Conservation (phyloP, 2,113 vertebrate species). For the Pollachius pollachius region DNA sequence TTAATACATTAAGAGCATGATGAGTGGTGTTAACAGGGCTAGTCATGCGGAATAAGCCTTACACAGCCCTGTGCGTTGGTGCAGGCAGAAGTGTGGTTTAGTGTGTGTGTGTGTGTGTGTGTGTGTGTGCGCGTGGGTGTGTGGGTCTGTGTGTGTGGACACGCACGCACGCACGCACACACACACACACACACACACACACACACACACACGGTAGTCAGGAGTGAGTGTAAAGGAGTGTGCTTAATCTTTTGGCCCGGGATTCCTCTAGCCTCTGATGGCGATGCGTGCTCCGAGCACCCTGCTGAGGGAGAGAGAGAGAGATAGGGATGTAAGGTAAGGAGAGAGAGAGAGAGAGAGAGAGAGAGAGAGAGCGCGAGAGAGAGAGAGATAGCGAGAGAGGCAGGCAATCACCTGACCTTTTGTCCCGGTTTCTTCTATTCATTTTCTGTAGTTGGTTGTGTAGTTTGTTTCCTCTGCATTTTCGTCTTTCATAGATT, state of each 20-base stretch:
- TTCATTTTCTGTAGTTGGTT: not conserved
- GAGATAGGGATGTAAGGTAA: too few species aligned
- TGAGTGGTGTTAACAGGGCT: not conserved
- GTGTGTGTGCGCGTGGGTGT: not conserved
- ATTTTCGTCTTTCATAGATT: too few species aligned
- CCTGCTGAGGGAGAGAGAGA: constrained; percentile 13
- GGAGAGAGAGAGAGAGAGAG: too few species aligned
- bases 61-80: not conserved
- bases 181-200: not conserved
- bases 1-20: constrained; percentile 11
- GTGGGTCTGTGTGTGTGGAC: too few species aligned
- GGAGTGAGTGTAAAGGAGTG: constrained; percentile 4
- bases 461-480: too few species aligned
- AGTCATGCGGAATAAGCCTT: not conserved
- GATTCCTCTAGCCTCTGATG: constrained; percentile 51
- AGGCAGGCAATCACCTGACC: constrained; percentile 49
- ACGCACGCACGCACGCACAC: not conserved
- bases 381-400: constrained; percentile 20
- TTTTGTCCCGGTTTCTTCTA: not conserved
- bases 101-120: not conserved
- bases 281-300: constrained; percentile 66
- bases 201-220: not conserved
- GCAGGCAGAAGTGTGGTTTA: constrained; percentile 1
- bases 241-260: constrained; percentile 75
- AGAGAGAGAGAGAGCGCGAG: too few species aligned